Conservation (phyloP, 1,140 invertebrate species). For the Philaenus spumarius region DNA sequence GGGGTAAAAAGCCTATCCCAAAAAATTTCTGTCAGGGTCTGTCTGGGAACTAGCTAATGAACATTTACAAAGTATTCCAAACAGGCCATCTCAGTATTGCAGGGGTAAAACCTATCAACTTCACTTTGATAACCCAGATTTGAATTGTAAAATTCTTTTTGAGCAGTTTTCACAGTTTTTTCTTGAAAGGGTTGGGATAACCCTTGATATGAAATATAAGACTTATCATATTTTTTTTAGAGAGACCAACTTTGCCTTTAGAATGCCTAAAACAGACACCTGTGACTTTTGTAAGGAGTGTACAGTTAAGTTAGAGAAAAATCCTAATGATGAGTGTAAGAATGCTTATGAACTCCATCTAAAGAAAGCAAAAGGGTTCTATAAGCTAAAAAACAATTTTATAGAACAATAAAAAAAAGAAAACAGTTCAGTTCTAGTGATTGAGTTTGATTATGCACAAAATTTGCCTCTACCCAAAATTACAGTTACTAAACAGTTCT, state of each 20-base stretch:
- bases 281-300: slow-evolving; percentile 20
- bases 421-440: slow-evolving; percentile 5
- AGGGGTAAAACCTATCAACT: background rate
- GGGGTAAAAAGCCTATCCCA: background rate
- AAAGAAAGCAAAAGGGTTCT: slow-evolving; percentile 2
- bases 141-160: slow-evolving; percentile 9
- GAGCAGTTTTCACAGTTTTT: slow-evolving; percentile 5
- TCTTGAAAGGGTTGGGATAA: background rate
- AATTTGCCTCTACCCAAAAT: slow-evolving; percentile 19
- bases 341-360: slow-evolving; percentile 1
- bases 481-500: slow-evolving; percentile 18
- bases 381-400: slow-evolving; percentile 1
- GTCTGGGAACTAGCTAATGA: slow-evolving; percentile 13
- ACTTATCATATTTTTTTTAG: slow-evolving; percentile 17
- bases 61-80: slow-evolving; percentile 14
- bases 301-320: slow-evolving; percentile 6
- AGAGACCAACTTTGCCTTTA: slow-evolving; percentile 12
- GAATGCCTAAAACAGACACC: slow-evolving; percentile 9
- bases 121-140: slow-evolving; percentile 11
- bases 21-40: slow-evolving; percentile 4
- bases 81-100: slow-evolving; percentile 9
- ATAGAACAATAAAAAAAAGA: background rate
- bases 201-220: slow-evolving; percentile 9
- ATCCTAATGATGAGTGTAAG: too few species aligned
- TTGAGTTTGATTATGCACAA: slow-evolving; percentile 22